Percentiles rank a stretch among this genome's conserved stretches.
These are phyloP conservation scores for Conomelus anceps DNA, from an alignment of 2,888 invertebrate genomes.

Conservation along the genomic window DNA sequence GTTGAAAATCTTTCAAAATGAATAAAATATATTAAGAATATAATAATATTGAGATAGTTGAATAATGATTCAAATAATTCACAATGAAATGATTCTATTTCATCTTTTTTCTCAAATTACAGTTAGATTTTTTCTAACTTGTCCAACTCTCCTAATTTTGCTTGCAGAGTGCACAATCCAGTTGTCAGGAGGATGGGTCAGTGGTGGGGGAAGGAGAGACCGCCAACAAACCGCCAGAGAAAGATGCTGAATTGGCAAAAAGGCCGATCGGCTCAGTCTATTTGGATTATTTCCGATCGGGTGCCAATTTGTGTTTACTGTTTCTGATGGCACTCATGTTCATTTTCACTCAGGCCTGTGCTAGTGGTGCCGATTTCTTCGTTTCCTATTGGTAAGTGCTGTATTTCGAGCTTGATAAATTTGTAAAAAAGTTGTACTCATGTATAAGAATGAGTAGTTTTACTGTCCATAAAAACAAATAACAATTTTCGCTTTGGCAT, in stretches of 20 bases:
- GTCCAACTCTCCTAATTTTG: background rate
- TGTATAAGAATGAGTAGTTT: too few relatives aligned
- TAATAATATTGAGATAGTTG: too few relatives aligned
- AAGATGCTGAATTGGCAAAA: background rate
- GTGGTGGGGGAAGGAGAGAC: background rate
- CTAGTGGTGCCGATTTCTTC: constrained; percentile 41
- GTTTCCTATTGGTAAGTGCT: constrained; percentile 42
- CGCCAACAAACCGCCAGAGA: background rate
- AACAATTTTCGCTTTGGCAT: too few relatives aligned
- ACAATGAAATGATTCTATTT: too few relatives aligned
- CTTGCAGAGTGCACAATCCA: background rate
- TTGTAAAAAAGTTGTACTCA: background rate
- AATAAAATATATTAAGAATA: too few relatives aligned
- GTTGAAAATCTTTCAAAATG: too few relatives aligned
- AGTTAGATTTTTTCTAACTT: background rate
- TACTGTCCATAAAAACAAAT: too few relatives aligned
- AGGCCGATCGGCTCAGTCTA: constrained; percentile 48
- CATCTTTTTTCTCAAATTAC: too few relatives aligned
- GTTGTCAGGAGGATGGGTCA: background rate
- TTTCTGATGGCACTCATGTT: constrained; percentile 39
- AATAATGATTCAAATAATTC: too few relatives aligned
- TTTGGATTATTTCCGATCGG: constrained; percentile 60
- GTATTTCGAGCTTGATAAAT: background rate
- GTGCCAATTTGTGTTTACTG: constrained; percentile 58
- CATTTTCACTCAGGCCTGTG: constrained; percentile 38